Evolutionary conservation across 2,888 invertebrate genomes (phyloP).

Genomic region (Fabriciana adippe): DNA sequence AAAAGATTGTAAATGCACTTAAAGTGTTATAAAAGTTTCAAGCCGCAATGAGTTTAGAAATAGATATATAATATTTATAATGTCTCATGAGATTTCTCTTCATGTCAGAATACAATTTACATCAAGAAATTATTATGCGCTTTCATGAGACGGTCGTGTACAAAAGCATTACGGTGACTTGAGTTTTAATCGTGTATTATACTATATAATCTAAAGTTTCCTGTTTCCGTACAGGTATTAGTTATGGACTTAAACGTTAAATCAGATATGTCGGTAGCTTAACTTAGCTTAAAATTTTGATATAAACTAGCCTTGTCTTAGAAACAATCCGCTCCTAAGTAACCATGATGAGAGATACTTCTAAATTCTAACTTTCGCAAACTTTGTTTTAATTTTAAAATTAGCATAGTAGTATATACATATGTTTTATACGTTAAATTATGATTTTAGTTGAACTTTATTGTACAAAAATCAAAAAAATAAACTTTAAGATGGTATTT

Average conservation of each 20-base stretch:
- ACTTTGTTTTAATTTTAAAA: too few relatives aligned
- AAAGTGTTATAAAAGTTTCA: too few relatives aligned
- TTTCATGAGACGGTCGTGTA: conserved; percentile 3
- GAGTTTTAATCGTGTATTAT: conserved; percentile 20
- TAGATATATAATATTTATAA: neutral
- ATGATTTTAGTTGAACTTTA: too few relatives aligned
- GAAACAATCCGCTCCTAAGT: too few relatives aligned
- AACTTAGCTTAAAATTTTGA: neutral
- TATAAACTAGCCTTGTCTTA: too few relatives aligned
- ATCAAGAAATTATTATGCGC: conserved; percentile 11
- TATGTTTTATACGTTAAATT: too few relatives aligned
- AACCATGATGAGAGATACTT: too few relatives aligned
- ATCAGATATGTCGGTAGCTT: conserved; percentile 12
- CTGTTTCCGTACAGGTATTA: conserved; percentile 21
- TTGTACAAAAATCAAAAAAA: too few relatives aligned
- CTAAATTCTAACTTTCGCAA: too few relatives aligned
- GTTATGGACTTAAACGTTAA: conserved; percentile 9
- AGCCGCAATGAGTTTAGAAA: neutral
- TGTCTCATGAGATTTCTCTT: neutral
- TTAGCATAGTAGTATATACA: too few relatives aligned
- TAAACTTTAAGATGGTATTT: too few relatives aligned
- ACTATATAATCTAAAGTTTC: conserved; percentile 23
- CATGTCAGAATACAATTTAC: conserved; percentile 1
- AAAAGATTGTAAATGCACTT: too few relatives aligned
- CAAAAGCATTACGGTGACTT: conserved; percentile 13